Conservation (phyloP, 2,797 vertebrate genomes). For the Bucorvus abyssinicus region DNA sequence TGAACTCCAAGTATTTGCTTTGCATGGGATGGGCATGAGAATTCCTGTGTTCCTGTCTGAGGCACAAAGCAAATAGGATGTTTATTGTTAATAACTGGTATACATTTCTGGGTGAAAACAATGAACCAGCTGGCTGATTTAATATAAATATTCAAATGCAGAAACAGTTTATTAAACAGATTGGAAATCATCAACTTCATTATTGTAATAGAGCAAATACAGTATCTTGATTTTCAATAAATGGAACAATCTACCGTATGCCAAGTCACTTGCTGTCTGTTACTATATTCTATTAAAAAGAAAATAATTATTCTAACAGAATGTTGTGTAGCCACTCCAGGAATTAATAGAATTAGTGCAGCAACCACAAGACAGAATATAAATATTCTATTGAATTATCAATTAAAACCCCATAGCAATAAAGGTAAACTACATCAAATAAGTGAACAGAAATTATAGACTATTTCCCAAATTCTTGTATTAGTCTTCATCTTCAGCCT, state of each 20-base stretch:
- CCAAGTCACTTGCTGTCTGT: conserved; percentile 64
- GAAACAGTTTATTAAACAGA: conserved; percentile 79
- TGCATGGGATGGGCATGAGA: neutral
- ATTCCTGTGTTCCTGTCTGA: neutral
- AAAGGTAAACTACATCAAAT: conserved; percentile 65
- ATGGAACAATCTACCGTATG: conserved; percentile 69
- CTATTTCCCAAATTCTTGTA: conserved; percentile 60
- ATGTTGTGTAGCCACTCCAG: conserved; percentile 23
- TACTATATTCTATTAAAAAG: conserved; percentile 62
- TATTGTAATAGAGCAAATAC: conserved; percentile 74
- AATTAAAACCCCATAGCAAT: conserved; percentile 64
- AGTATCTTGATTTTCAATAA: conserved; percentile 74
- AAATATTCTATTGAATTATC: conserved; percentile 69
- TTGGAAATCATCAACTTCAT: conserved; percentile 77
- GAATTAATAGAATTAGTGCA: conserved; percentile 69
- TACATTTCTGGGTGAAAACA: conserved; percentile 55
- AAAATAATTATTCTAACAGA: conserved; percentile 60
- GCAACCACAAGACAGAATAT: conserved; percentile 50
- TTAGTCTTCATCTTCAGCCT: conserved; percentile 69
- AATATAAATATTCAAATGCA: conserved; percentile 77
- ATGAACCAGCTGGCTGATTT: conserved; percentile 78
- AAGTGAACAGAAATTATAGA: conserved; percentile 69
- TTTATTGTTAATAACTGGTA: conserved; percentile 73
- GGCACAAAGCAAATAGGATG: neutral
- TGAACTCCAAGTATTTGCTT: neutral